These are phyloP conservation scores for Chloebia gouldiae DNA, from an alignment of 2,113 vertebrate species.

Conservation along the genomic window DNA sequence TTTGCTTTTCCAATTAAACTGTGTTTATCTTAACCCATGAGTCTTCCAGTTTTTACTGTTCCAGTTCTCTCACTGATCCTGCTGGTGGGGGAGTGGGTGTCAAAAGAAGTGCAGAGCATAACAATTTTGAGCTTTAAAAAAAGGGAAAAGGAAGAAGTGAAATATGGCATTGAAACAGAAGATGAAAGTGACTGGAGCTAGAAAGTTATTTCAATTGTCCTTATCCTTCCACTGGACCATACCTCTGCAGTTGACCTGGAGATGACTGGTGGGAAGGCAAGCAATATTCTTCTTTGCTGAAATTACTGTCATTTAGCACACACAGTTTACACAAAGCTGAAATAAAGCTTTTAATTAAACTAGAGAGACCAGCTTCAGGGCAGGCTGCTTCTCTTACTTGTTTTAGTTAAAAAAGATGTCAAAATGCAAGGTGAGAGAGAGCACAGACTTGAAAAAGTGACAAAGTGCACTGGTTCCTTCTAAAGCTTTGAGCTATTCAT, in stretches of 20 bases:
- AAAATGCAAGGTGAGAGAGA: neutral
- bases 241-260: neutral
- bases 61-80: neutral
- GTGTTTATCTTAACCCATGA: neutral
- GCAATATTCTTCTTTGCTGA: neutral
- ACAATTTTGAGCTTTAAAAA: neutral
- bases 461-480: neutral
- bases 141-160: neutral
- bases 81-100: neutral
- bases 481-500: neutral
- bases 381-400: neutral
- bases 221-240: neutral
- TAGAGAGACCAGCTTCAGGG: neutral
- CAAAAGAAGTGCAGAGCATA: neutral
- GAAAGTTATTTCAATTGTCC: neutral
- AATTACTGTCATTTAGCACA: neutral
- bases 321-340: neutral
- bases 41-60: neutral
- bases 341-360: conserved; percentile 38
- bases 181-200: neutral
- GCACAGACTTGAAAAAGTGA: neutral
- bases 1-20: neutral
- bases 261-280: neutral
- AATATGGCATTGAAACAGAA: neutral
- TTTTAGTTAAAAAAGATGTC: neutral